Evolutionary conservation across 2,797 vertebrate species (phyloP), one percentile per base, ranked within the genome.

Genomic region (Sebastes aleutianus): DNA sequence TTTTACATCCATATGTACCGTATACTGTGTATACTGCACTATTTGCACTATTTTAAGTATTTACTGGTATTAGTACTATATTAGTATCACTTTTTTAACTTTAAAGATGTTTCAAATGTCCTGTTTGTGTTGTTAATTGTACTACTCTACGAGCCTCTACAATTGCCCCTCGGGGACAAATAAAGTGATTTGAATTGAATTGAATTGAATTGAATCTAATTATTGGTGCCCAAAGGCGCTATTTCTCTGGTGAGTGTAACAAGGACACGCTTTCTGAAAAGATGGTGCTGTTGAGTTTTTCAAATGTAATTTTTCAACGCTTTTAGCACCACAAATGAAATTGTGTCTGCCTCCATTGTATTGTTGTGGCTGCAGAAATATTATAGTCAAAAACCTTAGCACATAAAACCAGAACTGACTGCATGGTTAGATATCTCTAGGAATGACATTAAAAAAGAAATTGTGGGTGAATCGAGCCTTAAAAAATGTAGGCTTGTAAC

Each of bases 131-230:
- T 39, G 12, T 39, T 39, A 39, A 39, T 39, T 39, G 36, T 39
- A 39, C 36, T 39, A 39, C 36, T 14, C 36, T 39, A 39, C 36
- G 36, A 39, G 36, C 36, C 36, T 39, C 36, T 13, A 39, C 36
- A 39, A 39, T 39, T 0, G 0, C 36, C 36, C 36, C 36, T 39
- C 12, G 5, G 36, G 36, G 0, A 13, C 36, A 39, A 39, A 13
- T 39, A 39, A 39, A 39, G 36, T 39, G 36, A 39, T 39, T 39
- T 39, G 12, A 39, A 39, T 39, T 39, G 36, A 39, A 13, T 13
- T 34, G 31, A 32, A 32, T 9, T 34, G 32, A 34, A 34, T 34
- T 39, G 26, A 50, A 67, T 50, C 5, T 12, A 20, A 67, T 50
- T 20, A 20, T 12, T 27, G 24, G 6, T 26, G 34, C 14, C 63